A percentile compares a stretch with the other conserved stretches of the same genome.
These are phyloP conservation scores for Cheilosia pagana DNA, from an alignment of 2,888 invertebrate species.

Conservation along the genomic window DNA sequence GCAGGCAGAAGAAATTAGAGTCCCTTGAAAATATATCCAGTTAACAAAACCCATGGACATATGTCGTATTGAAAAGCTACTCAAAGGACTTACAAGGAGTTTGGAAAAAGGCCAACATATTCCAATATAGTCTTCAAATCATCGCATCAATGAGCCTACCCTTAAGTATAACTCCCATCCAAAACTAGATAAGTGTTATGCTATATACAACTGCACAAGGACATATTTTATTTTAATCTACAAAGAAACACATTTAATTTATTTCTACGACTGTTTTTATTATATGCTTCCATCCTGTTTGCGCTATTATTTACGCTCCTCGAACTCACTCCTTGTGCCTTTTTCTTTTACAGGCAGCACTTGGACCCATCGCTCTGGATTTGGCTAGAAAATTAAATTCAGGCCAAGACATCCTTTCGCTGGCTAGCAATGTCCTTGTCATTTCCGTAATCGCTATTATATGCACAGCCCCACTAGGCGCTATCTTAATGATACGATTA, in stretches of 20 bases:
- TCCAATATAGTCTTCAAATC: no score
- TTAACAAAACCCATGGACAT: no score
- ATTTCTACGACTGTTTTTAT: constrained; percentile 59
- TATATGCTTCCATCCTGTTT: constrained; percentile 36
- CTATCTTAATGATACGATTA: constrained; percentile 83
- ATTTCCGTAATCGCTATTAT: constrained; percentile 85
- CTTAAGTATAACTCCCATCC: not conserved
- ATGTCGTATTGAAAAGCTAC: no score
- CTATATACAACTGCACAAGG: constrained; percentile 28
- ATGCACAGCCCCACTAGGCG: constrained; percentile 85
- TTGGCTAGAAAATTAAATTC: constrained; percentile 83
- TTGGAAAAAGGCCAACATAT: no score
- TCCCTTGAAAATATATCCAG: no score
- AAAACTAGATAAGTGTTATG: not conserved
- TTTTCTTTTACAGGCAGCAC: constrained; percentile 85
- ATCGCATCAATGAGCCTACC: no score
- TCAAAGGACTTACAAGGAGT: no score
- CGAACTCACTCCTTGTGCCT: constrained; percentile 25
- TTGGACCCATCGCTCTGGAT: constrained; percentile 87
- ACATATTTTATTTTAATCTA: constrained; percentile 69
- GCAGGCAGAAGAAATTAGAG: no score
- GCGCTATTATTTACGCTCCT: constrained; percentile 23
- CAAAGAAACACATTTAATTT: constrained; percentile 69
- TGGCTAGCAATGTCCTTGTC: constrained; percentile 84
- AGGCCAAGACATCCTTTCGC: constrained; percentile 78